Evolutionary conservation across 1,140 invertebrate species (phyloP).

Genomic region (Arctopsyche grandis): DNA sequence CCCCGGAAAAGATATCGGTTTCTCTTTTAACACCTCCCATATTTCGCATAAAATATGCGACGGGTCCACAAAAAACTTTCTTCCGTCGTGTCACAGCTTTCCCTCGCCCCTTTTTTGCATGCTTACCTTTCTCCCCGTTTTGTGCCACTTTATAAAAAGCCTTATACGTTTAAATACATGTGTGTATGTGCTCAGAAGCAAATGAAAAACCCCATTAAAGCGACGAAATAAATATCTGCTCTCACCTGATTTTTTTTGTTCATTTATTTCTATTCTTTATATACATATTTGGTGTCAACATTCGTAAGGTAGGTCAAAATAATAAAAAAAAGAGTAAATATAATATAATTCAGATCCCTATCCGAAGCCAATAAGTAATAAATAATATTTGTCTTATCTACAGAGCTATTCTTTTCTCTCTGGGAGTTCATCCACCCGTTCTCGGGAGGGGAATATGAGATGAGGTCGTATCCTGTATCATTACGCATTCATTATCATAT

Average conservation of each 20-base stretch:
- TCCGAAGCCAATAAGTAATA: conserved; percentile 53
- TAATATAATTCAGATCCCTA: conserved; percentile 39
- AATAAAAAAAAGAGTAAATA: conserved; percentile 4
- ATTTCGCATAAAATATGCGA: conserved; percentile 54
- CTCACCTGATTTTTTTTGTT: neutral
- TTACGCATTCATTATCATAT: conserved; percentile 3
- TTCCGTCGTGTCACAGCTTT: conserved; percentile 42
- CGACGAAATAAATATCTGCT: neutral
- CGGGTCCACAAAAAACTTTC: conserved; percentile 46
- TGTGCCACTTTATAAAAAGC: conserved; percentile 18
- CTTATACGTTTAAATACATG: neutral
- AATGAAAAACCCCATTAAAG: neutral
- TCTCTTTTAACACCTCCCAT: conserved; percentile 50
- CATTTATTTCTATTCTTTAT: neutral
- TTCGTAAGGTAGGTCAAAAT: no score
- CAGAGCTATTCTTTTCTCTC: conserved; percentile 50
- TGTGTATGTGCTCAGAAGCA: neutral
- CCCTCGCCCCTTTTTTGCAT: conserved; percentile 9
- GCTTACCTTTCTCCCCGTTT: conserved; percentile 32
- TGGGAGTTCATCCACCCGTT: conserved; percentile 1
- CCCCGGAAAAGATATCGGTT: conserved; percentile 49
- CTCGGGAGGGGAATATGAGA: conserved; percentile 37
- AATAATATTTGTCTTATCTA: conserved; percentile 55
- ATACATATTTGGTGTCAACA: no score
- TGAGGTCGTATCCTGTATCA: conserved; percentile 40